phyloP scores from a whole-genome alignment of 2,888 invertebrate genomes.

The Autographa pulchrina region DNA sequence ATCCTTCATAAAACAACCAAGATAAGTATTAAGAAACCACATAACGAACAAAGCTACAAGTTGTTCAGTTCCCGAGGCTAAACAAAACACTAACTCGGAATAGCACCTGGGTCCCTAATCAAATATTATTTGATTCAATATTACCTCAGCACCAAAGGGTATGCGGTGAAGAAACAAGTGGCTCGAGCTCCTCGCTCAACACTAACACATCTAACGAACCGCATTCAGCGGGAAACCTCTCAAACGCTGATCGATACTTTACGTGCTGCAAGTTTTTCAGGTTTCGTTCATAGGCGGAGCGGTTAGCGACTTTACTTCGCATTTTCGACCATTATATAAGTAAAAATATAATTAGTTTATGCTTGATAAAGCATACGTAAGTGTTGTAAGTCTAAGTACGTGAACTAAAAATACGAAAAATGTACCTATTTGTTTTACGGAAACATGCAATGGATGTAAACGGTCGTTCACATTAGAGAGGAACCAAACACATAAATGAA shows the following conservation, averaged over 20 bases:
- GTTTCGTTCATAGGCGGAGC: slow-evolving; percentile 26
- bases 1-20: neutral
- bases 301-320: slow-evolving; percentile 16
- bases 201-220: slow-evolving; percentile 83
- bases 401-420: too few species aligned
- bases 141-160: slow-evolving; percentile 66
- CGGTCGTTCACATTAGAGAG: too few species aligned
- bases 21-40: slow-evolving; percentile 32
- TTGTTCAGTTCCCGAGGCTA: slow-evolving; percentile 53
- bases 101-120: slow-evolving; percentile 75
- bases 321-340: too few species aligned
- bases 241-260: slow-evolving; percentile 82
- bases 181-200: slow-evolving; percentile 70
- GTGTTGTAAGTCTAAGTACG: too few species aligned
- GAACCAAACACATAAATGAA: too few species aligned
- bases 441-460: too few species aligned
- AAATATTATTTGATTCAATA: slow-evolving; percentile 84
- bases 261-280: slow-evolving; percentile 61
- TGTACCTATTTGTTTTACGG: too few species aligned
- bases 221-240: slow-evolving; percentile 80
- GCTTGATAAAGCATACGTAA: too few species aligned
- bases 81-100: slow-evolving; percentile 70
- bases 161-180: slow-evolving; percentile 67
- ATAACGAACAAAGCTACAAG: slow-evolving; percentile 52
- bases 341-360: too few species aligned